phyloP scores from a whole-genome alignment of 2,888 invertebrate species.

The Acleris emargana region DNA sequence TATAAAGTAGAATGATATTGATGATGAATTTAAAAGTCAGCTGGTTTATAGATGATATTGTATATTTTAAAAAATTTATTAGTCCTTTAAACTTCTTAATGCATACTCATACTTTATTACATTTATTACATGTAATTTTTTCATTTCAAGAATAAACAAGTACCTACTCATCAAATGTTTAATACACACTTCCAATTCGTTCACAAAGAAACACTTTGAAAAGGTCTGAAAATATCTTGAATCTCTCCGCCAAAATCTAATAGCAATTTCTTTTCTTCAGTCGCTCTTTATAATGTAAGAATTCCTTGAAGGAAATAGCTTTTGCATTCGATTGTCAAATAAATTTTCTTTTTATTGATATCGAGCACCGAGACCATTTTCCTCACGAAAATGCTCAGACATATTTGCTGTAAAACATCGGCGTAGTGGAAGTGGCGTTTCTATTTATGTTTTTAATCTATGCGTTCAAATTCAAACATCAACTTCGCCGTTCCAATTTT shows the following conservation, averaged over 20 bases:
- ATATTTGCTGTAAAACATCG: neutral
- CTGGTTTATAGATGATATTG: no score
- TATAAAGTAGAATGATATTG: no score
- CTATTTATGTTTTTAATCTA: conserved; percentile 19
- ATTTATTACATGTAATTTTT: neutral
- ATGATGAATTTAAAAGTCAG: no score
- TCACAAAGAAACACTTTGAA: conserved; percentile 21
- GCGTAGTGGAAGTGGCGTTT: neutral
- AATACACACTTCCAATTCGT: conserved; percentile 13
- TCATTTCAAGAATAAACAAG: neutral
- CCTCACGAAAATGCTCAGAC: conserved; percentile 9
- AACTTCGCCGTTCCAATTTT: conserved; percentile 17
- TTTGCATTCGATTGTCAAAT: conserved; percentile 37
- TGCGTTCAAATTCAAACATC: conserved; percentile 39
- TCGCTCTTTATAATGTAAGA: conserved; percentile 35
- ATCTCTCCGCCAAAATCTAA: conserved; percentile 34
- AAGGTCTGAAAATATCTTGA: conserved; percentile 29
- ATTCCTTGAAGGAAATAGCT: conserved; percentile 37
- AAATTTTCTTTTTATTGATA: conserved; percentile 36
- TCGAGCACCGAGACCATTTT: conserved; percentile 25
- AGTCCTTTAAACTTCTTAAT: no score
- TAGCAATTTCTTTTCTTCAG: conserved; percentile 36
- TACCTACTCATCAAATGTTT: conserved; percentile 10
- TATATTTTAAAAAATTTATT: no score
- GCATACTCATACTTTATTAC: no score